Conservation (phyloP, 2,113 vertebrate species). For the Platycercus adscitus region DNA sequence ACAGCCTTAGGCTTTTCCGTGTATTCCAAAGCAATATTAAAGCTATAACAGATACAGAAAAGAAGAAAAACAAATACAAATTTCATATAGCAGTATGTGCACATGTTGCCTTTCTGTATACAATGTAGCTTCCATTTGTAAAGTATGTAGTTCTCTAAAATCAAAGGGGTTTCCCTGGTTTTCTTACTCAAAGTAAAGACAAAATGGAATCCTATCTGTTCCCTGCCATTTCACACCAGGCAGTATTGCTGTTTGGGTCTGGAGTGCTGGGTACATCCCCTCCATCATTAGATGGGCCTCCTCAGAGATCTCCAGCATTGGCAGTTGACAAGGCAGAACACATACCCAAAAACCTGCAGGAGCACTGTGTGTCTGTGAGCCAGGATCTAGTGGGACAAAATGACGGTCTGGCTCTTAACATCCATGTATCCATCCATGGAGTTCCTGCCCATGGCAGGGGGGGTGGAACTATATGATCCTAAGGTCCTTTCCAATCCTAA, state of each 20-base stretch:
- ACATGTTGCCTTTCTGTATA: not conserved
- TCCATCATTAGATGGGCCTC: not conserved
- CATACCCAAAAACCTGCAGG: accelerated
- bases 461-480: not conserved
- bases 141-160: not conserved
- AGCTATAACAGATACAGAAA: not conserved
- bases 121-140: not conserved
- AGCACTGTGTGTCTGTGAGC: not conserved
- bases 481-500: not conserved
- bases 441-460: not conserved
- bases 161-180: not conserved
- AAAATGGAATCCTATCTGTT: not conserved
- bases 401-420: not conserved
- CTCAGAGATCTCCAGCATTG: not conserved
- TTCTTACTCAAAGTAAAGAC: not conserved
- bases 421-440: not conserved
- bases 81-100: accelerated
- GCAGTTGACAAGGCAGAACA: accelerated
- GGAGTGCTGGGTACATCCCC: not conserved
- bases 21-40: not conserved
- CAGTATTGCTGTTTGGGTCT: not conserved
- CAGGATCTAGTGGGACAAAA: not conserved
- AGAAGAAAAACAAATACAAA: not conserved
- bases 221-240: not conserved
- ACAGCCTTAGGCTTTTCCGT: not conserved